Conservation (phyloP, 92 coral and sea anemone species). For the Palythoa grandis region DNA sequence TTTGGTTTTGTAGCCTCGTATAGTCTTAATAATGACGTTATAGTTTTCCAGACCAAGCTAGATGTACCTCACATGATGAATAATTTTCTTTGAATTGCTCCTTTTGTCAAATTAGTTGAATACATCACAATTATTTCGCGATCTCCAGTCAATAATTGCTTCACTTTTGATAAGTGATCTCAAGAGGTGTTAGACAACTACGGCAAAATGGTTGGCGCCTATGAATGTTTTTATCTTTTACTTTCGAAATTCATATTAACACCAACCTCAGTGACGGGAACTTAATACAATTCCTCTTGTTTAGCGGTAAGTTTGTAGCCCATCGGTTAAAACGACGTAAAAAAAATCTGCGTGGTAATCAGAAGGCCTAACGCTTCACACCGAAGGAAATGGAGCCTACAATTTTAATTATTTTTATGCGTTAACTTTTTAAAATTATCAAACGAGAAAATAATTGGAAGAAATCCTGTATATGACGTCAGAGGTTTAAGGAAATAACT, state of each 20-base stretch:
- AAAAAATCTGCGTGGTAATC: not conserved
- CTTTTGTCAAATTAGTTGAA: not conserved
- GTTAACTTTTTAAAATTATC: not conserved
- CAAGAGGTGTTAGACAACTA: not conserved
- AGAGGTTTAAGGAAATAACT: not conserved
- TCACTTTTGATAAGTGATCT: not conserved
- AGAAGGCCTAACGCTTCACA: not conserved
- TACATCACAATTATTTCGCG: not conserved
- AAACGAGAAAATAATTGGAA: not conserved
- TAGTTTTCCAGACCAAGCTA: not conserved
- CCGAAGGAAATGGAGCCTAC: not conserved
- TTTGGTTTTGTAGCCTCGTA: not conserved
- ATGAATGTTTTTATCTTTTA: not conserved
- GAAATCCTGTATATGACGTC: not conserved
- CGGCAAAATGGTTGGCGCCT: not conserved
- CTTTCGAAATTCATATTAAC: not conserved
- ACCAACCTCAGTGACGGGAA: too few species aligned
- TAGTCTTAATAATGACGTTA: not conserved
- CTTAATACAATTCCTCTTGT: too few species aligned
- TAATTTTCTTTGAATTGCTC: not conserved
- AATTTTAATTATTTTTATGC: not conserved
- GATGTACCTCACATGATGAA: not conserved
- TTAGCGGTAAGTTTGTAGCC: too few species aligned
- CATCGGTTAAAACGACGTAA: too few species aligned
- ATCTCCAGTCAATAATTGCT: not conserved